These are phyloP conservation scores for Mechanitis mazaeus DNA, from an alignment of 2,888 invertebrate genomes.

Conservation along the genomic window DNA sequence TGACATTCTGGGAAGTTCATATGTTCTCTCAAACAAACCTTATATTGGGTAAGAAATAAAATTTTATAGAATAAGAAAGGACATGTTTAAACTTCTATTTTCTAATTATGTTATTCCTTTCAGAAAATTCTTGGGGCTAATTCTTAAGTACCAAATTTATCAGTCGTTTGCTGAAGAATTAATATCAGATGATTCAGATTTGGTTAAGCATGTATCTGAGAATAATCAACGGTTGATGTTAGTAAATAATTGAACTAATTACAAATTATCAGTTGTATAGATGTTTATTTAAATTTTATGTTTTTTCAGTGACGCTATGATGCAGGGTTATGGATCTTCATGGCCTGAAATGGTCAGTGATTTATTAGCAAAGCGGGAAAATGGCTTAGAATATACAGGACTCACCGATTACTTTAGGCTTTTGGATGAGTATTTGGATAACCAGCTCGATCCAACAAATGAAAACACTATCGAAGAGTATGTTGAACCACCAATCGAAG, in stretches of 20 bases:
- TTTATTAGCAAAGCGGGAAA: constrained; percentile 63
- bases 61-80: neutral
- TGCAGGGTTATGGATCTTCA: constrained; percentile 59
- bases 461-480: constrained; percentile 51
- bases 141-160: constrained; percentile 76
- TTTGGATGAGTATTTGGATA: constrained; percentile 73
- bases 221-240: constrained; percentile 62
- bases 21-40: constrained; percentile 73
- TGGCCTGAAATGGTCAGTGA: constrained; percentile 73
- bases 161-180: constrained; percentile 71
- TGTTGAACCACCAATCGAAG: constrained; percentile 45
- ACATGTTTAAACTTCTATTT: neutral
- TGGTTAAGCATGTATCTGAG: constrained; percentile 58
- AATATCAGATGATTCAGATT: constrained; percentile 59
- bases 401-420: constrained; percentile 75
- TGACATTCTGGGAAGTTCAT: constrained; percentile 72
- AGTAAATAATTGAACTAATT: constrained; percentile 33
- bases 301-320: constrained; percentile 61
- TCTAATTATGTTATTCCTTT: constrained; percentile 34
- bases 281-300: constrained; percentile 5
- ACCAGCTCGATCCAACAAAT: constrained; percentile 58
- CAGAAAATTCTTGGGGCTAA: constrained; percentile 75
- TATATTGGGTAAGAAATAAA: constrained; percentile 65
- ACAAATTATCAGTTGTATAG: neutral
- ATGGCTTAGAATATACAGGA: constrained; percentile 68